Evolutionary conservation across 35 echinoderm and acorn worm genomes (phyloP).

Genomic region (Lytechinus variegatus): DNA sequence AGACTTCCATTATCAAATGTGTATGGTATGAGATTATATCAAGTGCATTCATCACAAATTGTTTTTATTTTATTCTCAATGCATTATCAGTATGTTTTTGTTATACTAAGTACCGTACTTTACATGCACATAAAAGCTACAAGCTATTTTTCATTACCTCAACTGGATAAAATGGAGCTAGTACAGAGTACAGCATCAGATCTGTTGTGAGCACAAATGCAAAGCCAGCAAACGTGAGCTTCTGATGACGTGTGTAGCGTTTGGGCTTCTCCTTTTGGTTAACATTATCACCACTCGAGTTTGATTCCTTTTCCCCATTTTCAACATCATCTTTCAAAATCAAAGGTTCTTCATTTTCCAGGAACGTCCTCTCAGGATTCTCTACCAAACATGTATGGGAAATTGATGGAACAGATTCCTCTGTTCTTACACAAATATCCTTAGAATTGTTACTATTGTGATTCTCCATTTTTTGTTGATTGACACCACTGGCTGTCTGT

Average conservation of each 20-base stretch:
- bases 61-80: too few species aligned
- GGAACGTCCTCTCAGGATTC: neutral
- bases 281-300: neutral
- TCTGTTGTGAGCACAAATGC: neutral
- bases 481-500: neutral
- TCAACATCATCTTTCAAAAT: neutral
- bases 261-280: neutral
- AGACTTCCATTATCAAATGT: too few species aligned
- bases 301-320: neutral
- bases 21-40: too few species aligned
- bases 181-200: constrained; percentile 35
- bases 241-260: neutral
- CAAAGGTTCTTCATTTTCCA: neutral
- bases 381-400: neutral
- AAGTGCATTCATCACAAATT: too few species aligned
- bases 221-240: constrained; percentile 14
- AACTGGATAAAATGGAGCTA: constrained; percentile 34
- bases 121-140: too few species aligned
- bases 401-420: neutral
- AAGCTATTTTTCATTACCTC: neutral
- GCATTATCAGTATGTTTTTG: too few species aligned
- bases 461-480: constrained; percentile 26
- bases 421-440: neutral
- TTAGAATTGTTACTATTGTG: constrained; percentile 33
- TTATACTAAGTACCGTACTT: too few species aligned